Base-by-base conservation (phyloP, 2,797 vertebrate genomes). In the Eupleurogrammus muticus region DNA sequence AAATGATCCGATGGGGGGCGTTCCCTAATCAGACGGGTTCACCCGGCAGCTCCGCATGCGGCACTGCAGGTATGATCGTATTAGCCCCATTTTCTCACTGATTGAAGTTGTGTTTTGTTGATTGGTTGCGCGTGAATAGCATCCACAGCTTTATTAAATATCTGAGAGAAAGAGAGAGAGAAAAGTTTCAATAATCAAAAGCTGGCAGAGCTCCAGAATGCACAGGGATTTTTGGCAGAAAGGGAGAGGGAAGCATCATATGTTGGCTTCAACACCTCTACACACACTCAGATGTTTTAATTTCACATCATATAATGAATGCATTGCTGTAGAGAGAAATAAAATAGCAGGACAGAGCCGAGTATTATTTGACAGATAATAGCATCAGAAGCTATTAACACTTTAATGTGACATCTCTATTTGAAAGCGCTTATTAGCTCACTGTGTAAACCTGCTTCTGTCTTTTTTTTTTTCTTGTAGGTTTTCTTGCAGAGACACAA, bases 51-150 rank as follows among this genome's bases (percentile, higher is more conserved):
- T 51, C 42, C 38, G 58, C 46, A 56, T 44, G 36, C 14, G 66
- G 34, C 64, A 16, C 24, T 16, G 55, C 71, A 75, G 76, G 72
- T 85, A 70, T 23, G 36, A 19, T 56, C 47, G 70, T 63, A 67
- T 75, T 70, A 73, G 56, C 62, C 51, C 20, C 32, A 56, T 77
- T 76, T 57, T 57, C 63, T 65, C 55, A 44, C 75, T 66, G 57
- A 82, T 82, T 82, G n/a, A 81, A 82, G 63, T 59, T 47, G 55
- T 80, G 53, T 69, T 69, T 60, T 32, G 47, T 38, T 80, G 77
- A 80, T 79, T 79, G 66, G 65, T 76, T 83, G 76, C 77, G 51
- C 73, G 75, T 74, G 70, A 83, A 62, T 35, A 44, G 65, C 51
- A 49, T 73, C 56, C 40, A 24, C 57, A 70, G 59, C 60, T 69